Evolutionary conservation across 35 echinoderm and acorn worm genomes (phyloP), one percentile per base, ranked within the genome.

Genomic region (Apostichopus californicus): DNA sequence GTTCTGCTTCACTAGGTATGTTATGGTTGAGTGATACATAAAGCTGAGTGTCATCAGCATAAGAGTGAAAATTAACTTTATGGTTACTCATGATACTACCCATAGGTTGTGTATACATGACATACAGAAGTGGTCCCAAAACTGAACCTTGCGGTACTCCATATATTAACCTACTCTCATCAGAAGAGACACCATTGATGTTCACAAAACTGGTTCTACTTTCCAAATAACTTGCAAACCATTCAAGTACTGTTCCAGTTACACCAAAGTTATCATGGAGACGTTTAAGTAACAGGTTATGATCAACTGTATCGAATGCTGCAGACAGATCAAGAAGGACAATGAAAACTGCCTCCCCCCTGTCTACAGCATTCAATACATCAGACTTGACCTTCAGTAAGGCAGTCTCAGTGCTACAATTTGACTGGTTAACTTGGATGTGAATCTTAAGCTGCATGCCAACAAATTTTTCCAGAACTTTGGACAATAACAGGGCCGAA

Each of bases 361-460:
- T 28, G 28, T 55, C 28, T 8, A 28, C 11, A 55, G 14, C 28
- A 28, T 55, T 55, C 28, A 54, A 28, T 28, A 82, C 34, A 54
- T 82, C 46, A 82, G 79, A 82, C 79, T 82, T 82, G 79, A 82
- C 79, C 7, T 82, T 26, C 55, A 82, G 79, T 15, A 82, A 65
- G 8, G 61, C 61, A 65, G 61, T 65, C 8, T 15, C n/a, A n/a
- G n/a, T n/a, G n/a, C n/a, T n/a, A n/a, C n/a, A n/a, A n/a, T n/a
- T n/a, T n/a, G n/a, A n/a, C n/a, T n/a, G n/a, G n/a, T n/a, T n/a
- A n/a, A n/a, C n/a, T n/a, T n/a, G n/a, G n/a, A n/a, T n/a, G n/a
- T n/a, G n/a, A n/a, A n/a, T n/a, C n/a, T n/a, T n/a, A n/a, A n/a
- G n/a, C n/a, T n/a, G n/a, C n/a, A n/a, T n/a, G n/a, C n/a, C n/a